Evolutionary conservation across 2,888 invertebrate genomes (phyloP), one percentile per base, ranked within the genome.

Genomic region (Drosophila robusta): DNA sequence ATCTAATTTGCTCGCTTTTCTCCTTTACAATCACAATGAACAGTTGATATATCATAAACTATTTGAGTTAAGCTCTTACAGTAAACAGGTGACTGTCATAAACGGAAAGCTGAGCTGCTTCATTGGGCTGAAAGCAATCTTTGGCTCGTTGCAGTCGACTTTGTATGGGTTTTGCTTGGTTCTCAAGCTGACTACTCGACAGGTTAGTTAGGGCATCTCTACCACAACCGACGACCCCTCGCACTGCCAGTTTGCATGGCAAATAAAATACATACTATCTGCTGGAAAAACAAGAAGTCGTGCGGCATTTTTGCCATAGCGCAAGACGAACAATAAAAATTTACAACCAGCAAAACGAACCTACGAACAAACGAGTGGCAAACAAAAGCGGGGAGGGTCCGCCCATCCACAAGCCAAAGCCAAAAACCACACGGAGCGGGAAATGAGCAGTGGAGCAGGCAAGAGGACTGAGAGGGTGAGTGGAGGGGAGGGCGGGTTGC

Each of bases 271-370:
- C 73, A 75, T 72, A 38, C 73, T 78, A 68, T 73, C 63, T 68
- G 56, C 6, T 55, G 32, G 44, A 51, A 66, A 51, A 55, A 70
- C 72, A 71, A 76, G 60, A 60, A 69, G 58, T 71, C 54, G 55
- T 71, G 72, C 55, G 71, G 80, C 60, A 75, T 67, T 74, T 70
- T 70, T 50, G 47, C 61, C 60, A 58, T 57, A 57, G 66, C 54
- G 58, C 60, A 58, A 70, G 88, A 60, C 68, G 77, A 84, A 73
- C 85, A 81, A 78, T 82, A 87, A 84, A 87, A 85, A 77, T 87
- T 72, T 87, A 87, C 88, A 87, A 80, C 69, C 75, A 79, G 63
- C 79, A 73, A 80, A 77, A 52, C 64, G 79, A 68, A 82, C 64
- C 58, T 61, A 62, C 64, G 22, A 46, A 16, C 36, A 44, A 64